Evolutionary conservation across 2,888 invertebrate genomes (phyloP).

Genomic region (Schizaphis graminum): DNA sequence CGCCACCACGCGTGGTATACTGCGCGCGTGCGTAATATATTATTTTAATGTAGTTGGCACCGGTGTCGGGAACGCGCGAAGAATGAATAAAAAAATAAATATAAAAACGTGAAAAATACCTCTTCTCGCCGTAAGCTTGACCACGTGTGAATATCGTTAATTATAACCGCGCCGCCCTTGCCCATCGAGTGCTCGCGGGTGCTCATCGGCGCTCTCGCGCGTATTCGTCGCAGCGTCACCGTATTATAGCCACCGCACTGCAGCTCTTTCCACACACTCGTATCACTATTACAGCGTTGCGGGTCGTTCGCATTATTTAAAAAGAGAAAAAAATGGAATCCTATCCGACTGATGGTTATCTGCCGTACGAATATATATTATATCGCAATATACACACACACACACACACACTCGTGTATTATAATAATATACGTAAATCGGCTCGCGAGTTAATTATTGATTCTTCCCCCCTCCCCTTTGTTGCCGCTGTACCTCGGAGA

Average conservation of each 20-base stretch:
- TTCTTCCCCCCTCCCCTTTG: not conserved
- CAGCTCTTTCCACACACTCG: not conserved
- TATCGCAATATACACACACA: not conserved
- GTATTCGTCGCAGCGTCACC: not conserved
- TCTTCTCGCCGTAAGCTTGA: conserved; percentile 9
- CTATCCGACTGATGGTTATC: conserved; percentile 55
- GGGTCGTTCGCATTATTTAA: not conserved
- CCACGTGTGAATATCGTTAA: conserved; percentile 64
- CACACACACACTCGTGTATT: not conserved
- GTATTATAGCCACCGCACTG: not conserved
- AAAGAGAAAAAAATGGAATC: conserved; percentile 17
- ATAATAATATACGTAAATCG: conserved; percentile 41
- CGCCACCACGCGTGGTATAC: not conserved
- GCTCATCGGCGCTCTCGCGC: not conserved
- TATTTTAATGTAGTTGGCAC: not conserved
- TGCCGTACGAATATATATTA: conserved; percentile 3
- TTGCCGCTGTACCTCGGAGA: not conserved
- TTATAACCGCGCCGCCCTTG: conserved; percentile 43
- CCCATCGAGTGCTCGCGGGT: not conserved
- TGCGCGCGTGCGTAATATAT: not conserved
- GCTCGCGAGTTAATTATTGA: conserved; percentile 47
- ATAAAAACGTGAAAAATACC: conserved; percentile 34
- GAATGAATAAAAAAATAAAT: not conserved
- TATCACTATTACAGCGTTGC: not conserved
- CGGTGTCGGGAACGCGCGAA: not conserved